phyloP scores from a whole-genome alignment of 1,140 invertebrate species.

The Himalopsyche phryganea region DNA sequence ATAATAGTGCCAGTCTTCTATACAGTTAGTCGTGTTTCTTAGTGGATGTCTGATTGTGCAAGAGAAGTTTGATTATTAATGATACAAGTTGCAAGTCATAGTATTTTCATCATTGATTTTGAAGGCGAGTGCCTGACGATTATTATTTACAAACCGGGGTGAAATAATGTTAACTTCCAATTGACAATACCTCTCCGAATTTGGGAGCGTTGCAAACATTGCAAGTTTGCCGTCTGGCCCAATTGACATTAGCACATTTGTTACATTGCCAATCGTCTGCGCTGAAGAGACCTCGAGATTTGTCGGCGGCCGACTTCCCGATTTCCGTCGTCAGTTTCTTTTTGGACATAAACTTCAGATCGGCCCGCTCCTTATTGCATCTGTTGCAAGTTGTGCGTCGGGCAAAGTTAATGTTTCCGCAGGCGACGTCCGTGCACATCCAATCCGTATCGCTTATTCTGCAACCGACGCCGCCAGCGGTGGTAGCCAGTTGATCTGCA shows the following conservation, averaged over 20 bases:
- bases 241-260: constrained; percentile 99
- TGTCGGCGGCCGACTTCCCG: constrained; percentile 96
- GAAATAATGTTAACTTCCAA: too few relatives aligned
- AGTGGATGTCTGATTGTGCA: too few relatives aligned
- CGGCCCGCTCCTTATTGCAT: constrained; percentile 73
- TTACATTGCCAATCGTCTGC: constrained; percentile 99
- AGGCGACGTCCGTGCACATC: constrained; percentile 54
- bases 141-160: too few relatives aligned
- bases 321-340: constrained; percentile 96
- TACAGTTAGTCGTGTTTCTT: too few relatives aligned
- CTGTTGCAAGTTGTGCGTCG: constrained; percentile 85
- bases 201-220: constrained; percentile 99
- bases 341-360: constrained; percentile 62
- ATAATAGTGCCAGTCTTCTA: too few relatives aligned
- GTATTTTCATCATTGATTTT: too few relatives aligned
- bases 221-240: constrained; percentile 93
- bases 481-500: constrained; percentile 6
- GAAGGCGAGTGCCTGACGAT: too few relatives aligned
- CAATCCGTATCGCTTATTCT: constrained; percentile 17
- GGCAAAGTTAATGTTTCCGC: constrained; percentile 94
- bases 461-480: background rate
- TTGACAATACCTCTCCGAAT: constrained; percentile 77
- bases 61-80: too few relatives aligned
- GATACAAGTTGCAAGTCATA: too few relatives aligned
- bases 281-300: constrained; percentile 95